Base-by-base conservation (phyloP, 2,113 vertebrate species). In the Felis chaus region DNA sequence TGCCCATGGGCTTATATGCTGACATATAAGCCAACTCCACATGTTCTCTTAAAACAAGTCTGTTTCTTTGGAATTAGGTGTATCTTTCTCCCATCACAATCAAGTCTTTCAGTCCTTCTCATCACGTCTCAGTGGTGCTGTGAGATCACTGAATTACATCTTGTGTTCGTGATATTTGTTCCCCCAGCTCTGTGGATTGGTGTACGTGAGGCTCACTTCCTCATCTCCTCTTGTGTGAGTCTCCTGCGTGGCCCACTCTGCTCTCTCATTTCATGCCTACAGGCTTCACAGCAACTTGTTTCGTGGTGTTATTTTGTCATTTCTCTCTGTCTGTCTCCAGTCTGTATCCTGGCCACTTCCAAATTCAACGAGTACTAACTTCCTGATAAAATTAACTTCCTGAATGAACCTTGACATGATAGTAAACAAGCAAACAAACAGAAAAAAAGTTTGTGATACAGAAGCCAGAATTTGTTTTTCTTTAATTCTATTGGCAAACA, bases 341-440 rank as follows among this genome's bases (percentile, higher is more conserved):
- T 69, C 89, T 80, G 55, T 50, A n/a, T 97, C 97, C 97, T 98
- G 98, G 97, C 94, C 39, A 92, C 98, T 80, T 97, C 94, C 86
- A 65, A 91, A 97, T 92, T 97, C 92, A 93, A 31, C 82, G 92
- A 65, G 85, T 89, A 39, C 94, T 96, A 95, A 90, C 96, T 98
- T 98, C 97, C 98, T 97, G 97, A 68, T 96, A 86, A 82, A 97
- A 73, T 96, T 90, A 80, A 39, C 63, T 65, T 97, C 93, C 85
- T 87, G 61, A 97, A n/a, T 97, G 81, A 79, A 57, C 87, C 89
- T 94, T 96, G 86, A 92, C 92, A 74, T 97, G 94, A 55, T 33
- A 45, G 84, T 96, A 96, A 86, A 74, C 15, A 48, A 31, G 31
- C 1, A 69, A 74, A 66, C 55, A 89, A 63, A 78, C 23, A 41